These are phyloP conservation scores for Oxytorus armatus DNA, from an alignment of 2,888 invertebrate species.

Conservation along the genomic window DNA sequence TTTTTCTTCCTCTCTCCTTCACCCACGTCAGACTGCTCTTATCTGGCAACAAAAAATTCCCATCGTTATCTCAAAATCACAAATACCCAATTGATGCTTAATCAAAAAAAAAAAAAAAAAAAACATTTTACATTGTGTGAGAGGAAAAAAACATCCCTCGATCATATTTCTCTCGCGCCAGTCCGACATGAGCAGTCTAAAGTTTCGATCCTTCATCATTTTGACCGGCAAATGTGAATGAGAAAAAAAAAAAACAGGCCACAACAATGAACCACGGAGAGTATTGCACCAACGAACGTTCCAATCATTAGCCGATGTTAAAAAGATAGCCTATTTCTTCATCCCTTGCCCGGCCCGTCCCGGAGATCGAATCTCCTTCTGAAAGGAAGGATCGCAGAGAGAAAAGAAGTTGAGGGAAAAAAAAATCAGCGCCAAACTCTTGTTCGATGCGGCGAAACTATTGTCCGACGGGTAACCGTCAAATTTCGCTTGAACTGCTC, in stretches of 20 bases:
- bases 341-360: no score
- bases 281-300: conserved; percentile 26
- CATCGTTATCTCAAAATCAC: conserved; percentile 3
- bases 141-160: no score
- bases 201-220: no score
- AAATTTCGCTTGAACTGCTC: not conserved
- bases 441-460: conserved; percentile 6
- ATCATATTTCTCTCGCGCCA: not conserved
- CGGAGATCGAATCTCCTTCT: conserved; percentile 43
- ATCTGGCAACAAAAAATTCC: conserved; percentile 20
- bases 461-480: conserved; percentile 25
- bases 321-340: no score
- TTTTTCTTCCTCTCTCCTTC: conserved; percentile 9
- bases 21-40: not conserved
- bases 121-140: not conserved
- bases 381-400: not conserved
- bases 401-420: not conserved
- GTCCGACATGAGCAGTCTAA: no score
- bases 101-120: not conserved
- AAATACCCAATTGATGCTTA: conserved; percentile 13
- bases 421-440: not conserved
- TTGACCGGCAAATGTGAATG: no score
- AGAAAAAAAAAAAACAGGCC: not conserved
- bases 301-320: conserved; percentile 15
- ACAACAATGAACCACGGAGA: conserved; percentile 22